Percentiles rank a stretch among this genome's conserved stretches.
Conservation (phyloP, 1,140 invertebrate genomes). For the Homalodisca vitripennis region DNA sequence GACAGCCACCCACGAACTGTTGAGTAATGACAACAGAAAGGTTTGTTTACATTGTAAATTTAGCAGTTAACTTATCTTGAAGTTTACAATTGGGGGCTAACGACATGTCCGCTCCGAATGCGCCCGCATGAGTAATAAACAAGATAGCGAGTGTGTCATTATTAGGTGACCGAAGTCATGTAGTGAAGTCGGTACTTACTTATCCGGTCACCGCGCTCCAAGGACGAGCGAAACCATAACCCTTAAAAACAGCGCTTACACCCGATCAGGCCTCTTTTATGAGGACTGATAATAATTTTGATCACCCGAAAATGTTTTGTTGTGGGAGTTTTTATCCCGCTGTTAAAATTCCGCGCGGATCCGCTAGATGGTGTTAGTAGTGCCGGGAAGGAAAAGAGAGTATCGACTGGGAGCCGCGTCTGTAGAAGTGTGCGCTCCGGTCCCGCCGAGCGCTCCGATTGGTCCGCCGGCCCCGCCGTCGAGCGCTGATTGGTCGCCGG, state of each 20-base stretch:
- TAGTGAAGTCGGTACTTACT: too few relatives aligned
- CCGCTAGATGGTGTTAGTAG: conserved; percentile 26
- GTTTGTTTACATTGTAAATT: too few relatives aligned
- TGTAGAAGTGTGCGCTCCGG: conserved; percentile 1
- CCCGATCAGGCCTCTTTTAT: conserved; percentile 17
- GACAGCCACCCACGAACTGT: too few relatives aligned
- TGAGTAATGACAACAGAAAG: too few relatives aligned
- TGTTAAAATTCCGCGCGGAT: background rate
- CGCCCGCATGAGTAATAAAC: too few relatives aligned
- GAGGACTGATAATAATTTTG: conserved; percentile 15
- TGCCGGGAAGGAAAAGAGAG: background rate
- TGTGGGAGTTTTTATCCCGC: background rate
- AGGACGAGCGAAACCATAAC: background rate
- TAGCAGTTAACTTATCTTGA: too few relatives aligned
- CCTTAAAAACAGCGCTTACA: background rate
- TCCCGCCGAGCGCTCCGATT: background rate
- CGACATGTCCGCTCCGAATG: too few relatives aligned
- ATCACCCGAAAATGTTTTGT: conserved; percentile 25
- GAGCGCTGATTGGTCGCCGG: conserved; percentile 27
- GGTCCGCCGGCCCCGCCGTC: background rate
- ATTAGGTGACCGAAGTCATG: too few relatives aligned
- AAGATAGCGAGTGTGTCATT: too few relatives aligned
- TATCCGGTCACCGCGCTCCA: too few relatives aligned
- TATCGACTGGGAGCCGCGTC: conserved; percentile 9
- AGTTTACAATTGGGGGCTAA: too few relatives aligned